Percentiles rank a stretch among this genome's conserved stretches.
Evolutionary conservation across 2,797 vertebrate species (phyloP).

Genomic region (Trachops cirrhosus): DNA sequence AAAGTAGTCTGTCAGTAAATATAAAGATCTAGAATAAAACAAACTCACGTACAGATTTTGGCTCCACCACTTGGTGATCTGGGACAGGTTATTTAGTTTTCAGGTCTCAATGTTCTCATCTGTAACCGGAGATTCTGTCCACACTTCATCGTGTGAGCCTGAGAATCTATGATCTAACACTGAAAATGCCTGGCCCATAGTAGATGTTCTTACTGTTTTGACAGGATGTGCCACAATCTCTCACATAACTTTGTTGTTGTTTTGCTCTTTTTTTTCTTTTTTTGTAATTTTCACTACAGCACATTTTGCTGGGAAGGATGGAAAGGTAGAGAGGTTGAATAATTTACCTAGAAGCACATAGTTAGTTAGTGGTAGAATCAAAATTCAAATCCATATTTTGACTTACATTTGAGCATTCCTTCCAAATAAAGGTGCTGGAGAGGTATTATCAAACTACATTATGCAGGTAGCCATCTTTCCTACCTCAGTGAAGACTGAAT

Average conservation of each 20-base stretch:
- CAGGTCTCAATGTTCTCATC: neutral
- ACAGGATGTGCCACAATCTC: neutral
- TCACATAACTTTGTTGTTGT: neutral
- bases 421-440: neutral
- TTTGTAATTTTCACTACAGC: neutral
- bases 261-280: neutral
- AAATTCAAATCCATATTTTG: neutral
- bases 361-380: neutral
- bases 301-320: neutral
- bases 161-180: neutral
- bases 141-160: neutral
- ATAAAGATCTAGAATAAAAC: slow-evolving; percentile 9
- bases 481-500: neutral
- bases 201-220: neutral
- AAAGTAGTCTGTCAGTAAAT: neutral
- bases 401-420: neutral
- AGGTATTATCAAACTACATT: neutral
- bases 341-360: neutral
- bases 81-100: neutral
- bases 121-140: neutral
- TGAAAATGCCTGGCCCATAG: neutral
- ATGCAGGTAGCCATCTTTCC: neutral
- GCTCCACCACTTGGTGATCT: neutral
- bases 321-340: neutral
- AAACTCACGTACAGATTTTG: neutral